These are phyloP conservation scores for Pemphredon lugubris DNA, from an alignment of 2,888 invertebrate species.

Conservation along the genomic window DNA sequence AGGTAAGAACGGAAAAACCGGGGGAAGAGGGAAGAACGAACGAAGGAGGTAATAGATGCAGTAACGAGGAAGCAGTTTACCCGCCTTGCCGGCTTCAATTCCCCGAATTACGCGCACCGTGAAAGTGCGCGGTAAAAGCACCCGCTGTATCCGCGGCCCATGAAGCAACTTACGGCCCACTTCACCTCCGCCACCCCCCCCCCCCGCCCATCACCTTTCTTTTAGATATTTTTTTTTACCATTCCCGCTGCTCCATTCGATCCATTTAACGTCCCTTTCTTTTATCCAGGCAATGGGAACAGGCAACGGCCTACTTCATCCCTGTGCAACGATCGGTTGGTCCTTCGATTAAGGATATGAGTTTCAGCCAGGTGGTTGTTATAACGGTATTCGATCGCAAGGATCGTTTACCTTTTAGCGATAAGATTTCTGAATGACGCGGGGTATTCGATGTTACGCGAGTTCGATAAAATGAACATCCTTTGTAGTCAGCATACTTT, in stretches of 20 bases:
- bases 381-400: too few species aligned
- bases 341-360: too few species aligned
- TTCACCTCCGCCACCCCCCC: constrained; percentile 23
- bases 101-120: constrained; percentile 67
- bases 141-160: constrained; percentile 22
- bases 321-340: too few species aligned
- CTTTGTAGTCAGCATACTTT: too few species aligned
- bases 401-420: too few species aligned
- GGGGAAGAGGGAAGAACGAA: background rate
- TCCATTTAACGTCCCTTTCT: background rate
- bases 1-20: background rate
- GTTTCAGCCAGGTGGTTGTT: too few species aligned
- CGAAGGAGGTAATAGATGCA: constrained; percentile 41
- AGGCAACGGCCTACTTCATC: too few species aligned
- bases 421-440: too few species aligned
- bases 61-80: constrained; percentile 70
- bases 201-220: background rate
- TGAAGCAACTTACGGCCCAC: constrained; percentile 48
- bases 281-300: too few species aligned
- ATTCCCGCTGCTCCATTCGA: background rate
- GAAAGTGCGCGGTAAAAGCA: constrained; percentile 62
- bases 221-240: constrained; percentile 4
- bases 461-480: too few species aligned
- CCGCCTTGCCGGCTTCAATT: constrained; percentile 66
- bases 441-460: too few species aligned